Conservation (phyloP, 1,140 invertebrate genomes). For the Chionoecetes opilio region DNA sequence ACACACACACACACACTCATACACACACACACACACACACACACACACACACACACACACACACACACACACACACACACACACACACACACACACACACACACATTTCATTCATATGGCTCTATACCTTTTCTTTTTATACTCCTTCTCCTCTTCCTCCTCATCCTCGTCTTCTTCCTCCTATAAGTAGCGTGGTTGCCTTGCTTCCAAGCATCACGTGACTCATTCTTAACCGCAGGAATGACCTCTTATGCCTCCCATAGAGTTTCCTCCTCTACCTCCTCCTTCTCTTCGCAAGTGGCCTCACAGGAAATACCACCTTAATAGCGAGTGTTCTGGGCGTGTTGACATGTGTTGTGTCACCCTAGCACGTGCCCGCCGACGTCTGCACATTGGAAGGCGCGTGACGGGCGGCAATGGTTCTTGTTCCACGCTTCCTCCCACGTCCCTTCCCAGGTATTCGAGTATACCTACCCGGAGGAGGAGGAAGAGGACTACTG, state of each 20-base stretch:
- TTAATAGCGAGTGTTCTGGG: constrained; percentile 4
- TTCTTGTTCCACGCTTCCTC: neutral
- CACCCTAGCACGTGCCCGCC: constrained; percentile 44
- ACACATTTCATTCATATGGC: neutral
- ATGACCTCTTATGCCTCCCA: constrained; percentile 12
- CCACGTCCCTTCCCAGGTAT: neutral
- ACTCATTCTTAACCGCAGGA: neutral
- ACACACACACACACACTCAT: no score
- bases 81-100: neutral
- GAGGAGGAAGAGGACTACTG: neutral
- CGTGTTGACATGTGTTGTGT: constrained; percentile 59
- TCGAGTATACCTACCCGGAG: neutral
- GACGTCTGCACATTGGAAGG: no score
- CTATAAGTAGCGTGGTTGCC: neutral
- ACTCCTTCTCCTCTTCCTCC: neutral
- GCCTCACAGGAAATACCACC: constrained; percentile 44
- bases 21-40: no score
- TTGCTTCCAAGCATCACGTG: neutral
- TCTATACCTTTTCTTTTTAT: neutral
- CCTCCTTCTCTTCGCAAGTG: neutral
- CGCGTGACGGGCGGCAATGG: no score
- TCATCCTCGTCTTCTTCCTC: neutral
- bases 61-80: no score
- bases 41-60: no score
- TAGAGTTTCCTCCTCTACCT: neutral